Base-by-base conservation (phyloP, 2,888 invertebrate genomes). In the Andrena dorsata region DNA sequence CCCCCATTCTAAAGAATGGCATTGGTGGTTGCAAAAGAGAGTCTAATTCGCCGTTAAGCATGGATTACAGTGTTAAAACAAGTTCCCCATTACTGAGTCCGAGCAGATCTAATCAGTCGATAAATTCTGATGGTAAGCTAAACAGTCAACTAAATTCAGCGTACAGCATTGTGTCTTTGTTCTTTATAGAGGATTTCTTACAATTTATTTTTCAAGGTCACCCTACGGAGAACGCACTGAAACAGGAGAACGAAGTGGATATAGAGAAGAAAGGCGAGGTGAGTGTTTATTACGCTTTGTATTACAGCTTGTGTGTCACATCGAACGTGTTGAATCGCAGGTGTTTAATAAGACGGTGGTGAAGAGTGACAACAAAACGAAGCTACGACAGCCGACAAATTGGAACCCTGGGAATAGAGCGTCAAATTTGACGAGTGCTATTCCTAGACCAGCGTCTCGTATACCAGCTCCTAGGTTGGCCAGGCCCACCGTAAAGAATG, bases 391-490 rank as follows among this genome's bases (percentile, higher is more conserved):
- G 32, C 93, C 94, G 47, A 90, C 89, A 0, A 92, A 90, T 83
- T 93, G 91, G 86, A 88, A 87, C 58, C 82, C 86, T 86, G 85
- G 88, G 86, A 69, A 65, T 64, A 58, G 82, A 68, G 60, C 84
- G 64, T 8, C 85, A 51, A 88, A 86, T 73, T 76, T 82, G 23
- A 83, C 78, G 51, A 93, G 93, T 76, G 94, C 93, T 69, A 94
- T 93, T 80, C 94, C 94, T 53, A 91, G 94, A 89, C 94, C 94
- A 47, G 89, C 92, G 13, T 93, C 93, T 7, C 91, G 94, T 26
- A 94, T 94, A 78, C 93, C 93, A 69, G 93, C 88, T 58, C 77
- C 76, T 10, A 80, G 86, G 61, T 83, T 84, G 20, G 68, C 66
- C 7, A 84, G 87, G 58, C 83, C 87, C 47, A 68, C 60, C 0